Base-by-base conservation (phyloP, 2,888 invertebrate genomes). In the Labia minor region DNA sequence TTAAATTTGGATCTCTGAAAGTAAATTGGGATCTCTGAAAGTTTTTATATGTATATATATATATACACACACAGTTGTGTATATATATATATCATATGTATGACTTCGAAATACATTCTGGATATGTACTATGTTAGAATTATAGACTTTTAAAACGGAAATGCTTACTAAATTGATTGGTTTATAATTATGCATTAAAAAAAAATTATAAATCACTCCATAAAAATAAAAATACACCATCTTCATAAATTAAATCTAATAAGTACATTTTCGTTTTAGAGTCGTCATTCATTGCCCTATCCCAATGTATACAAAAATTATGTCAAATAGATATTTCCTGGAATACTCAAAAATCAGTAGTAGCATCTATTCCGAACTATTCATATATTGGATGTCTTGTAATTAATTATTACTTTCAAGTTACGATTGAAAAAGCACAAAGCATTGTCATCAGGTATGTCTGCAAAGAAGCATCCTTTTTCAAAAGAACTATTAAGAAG, bases 321-420 rank as follows among this genome's bases (percentile, higher is more conserved):
- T 49, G 49, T 49, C 49, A 49, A 49, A 49, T 49, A 49, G 49
- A 49, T 49, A 49, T 49, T 49, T 49, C 14, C 49, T 49, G 49
- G 49, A 49, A 49, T 49, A 49, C 49, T 49, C 49, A 16, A 49
- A 16, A 49, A 49, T 49, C 49, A 49, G 49, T 49, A 49, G 49
- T 49, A 49, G 49, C 16, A 49, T 49, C 14, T n/a, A n/a, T 49
- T 49, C 49, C 16, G n/a, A 49, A 49, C 49, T 49, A 11, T 49
- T 8, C 49, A 49, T 49, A 49, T 49, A 49, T 6, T 49, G 49
- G 16, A 49, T 49, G 49, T 49, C 6, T 49, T 49, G 49, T 49
- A n/a, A 49, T n/a, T 49, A 49, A 49, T 8, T 49, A 49, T 49
- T 49, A 14, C 2, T 49, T 49, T 49, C 14, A 49, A 49, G 3